Conservation (phyloP, 2,797 vertebrate species). For the Danio aesculapii region DNA sequence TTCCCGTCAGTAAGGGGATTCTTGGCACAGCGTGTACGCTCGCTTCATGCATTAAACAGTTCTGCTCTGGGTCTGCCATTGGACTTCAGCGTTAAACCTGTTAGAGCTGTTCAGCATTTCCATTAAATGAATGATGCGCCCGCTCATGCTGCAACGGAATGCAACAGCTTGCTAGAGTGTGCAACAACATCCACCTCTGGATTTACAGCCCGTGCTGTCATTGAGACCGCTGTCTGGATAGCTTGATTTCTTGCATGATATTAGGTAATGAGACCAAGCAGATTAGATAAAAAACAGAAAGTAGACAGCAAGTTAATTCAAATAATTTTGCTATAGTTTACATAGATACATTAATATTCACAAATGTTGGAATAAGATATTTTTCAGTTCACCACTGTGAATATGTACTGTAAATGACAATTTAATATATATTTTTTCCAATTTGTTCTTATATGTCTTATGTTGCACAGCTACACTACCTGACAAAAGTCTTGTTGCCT, state of each 20-base stretch:
- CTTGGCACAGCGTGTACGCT: conserved; percentile 29
- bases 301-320: background rate
- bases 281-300: background rate
- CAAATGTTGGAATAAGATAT: background rate
- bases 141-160: conserved; percentile 29
- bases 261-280: background rate
- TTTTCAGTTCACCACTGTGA: too few relatives aligned
- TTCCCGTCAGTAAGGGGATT: conserved; percentile 64
- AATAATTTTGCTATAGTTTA: background rate
- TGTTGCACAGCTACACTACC: too few relatives aligned
- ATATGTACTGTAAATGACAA: too few relatives aligned
- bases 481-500: too few relatives aligned
- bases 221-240: background rate
- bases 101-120: conserved; percentile 41
- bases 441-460: too few relatives aligned
- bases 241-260: background rate
- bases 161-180: conserved; percentile 31
- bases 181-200: conserved; percentile 15
- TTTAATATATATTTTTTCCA: too few relatives aligned
- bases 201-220: background rate
- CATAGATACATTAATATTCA: background rate
- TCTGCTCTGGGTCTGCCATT: conserved; percentile 26
- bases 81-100: conserved; percentile 35
- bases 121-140: conserved; percentile 19
- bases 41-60: conserved; percentile 46